A percentile compares a stretch with the other conserved stretches of the same genome.
Conservation (phyloP, 1,140 invertebrate genomes). For the Tetramorium alpestre region DNA sequence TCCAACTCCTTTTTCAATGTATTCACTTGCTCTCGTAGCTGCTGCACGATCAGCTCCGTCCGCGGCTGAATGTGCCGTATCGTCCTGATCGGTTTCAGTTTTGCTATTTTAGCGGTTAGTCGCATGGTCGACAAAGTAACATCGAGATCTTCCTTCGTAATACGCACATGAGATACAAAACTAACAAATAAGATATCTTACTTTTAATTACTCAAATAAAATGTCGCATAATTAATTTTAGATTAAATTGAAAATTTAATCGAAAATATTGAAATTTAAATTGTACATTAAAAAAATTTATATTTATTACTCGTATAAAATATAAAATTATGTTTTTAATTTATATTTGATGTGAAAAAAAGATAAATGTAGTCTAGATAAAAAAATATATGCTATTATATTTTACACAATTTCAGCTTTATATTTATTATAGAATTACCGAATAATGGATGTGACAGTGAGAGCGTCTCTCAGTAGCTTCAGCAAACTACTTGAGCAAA, state of each 20-base stretch:
- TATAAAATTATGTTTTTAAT: neutral
- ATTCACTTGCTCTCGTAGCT: constrained; percentile 51
- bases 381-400: constrained; percentile 12
- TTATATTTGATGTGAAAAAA: neutral
- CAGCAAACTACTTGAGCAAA: constrained; percentile 61
- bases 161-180: constrained; percentile 65
- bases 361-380: neutral
- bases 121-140: constrained; percentile 66
- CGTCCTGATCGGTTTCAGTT: constrained; percentile 38
- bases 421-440: constrained; percentile 45
- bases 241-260: neutral
- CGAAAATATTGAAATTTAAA: neutral
- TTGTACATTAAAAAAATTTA: neutral
- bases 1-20: constrained; percentile 63
- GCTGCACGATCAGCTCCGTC: constrained; percentile 4
- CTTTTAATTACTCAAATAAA: neutral
- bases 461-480: constrained; percentile 60
- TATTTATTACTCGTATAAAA: neutral
- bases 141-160: constrained; percentile 64
- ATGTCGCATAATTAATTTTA: neutral
- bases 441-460: constrained; percentile 57
- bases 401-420: neutral
- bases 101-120: constrained; percentile 52
- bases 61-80: constrained; percentile 37
- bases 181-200: constrained; percentile 25